Percentiles rank a stretch among this genome's conserved stretches.
Conservation (phyloP, 2,113 vertebrate species). For the Upupa epops region DNA sequence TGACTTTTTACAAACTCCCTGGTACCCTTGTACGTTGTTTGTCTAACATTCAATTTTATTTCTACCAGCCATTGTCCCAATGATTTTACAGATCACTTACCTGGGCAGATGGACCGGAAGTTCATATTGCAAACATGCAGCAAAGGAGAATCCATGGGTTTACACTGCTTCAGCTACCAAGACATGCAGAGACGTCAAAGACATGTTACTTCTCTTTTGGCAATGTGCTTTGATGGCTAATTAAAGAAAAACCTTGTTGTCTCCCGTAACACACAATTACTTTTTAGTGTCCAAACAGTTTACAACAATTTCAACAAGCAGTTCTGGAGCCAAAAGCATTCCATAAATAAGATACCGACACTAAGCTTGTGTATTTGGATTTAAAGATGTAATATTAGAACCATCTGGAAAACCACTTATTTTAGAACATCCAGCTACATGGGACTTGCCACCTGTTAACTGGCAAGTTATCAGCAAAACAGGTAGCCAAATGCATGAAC, state of each 20-base stretch:
- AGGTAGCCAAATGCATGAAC: slow-evolving; percentile 16
- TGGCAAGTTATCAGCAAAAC: not conserved
- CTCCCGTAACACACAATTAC: slow-evolving; percentile 65
- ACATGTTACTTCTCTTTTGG: slow-evolving; percentile 61
- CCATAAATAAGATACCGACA: slow-evolving; percentile 64
- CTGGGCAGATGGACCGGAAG: slow-evolving; percentile 26
- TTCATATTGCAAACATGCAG: not conserved
- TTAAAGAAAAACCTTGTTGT: slow-evolving; percentile 76
- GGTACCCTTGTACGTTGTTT: not conserved
- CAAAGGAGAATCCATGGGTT: slow-evolving; percentile 27
- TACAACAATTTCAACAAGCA: slow-evolving; percentile 62
- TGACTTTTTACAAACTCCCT: not conserved
- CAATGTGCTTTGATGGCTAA: slow-evolving; percentile 72
- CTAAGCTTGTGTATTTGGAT: slow-evolving; percentile 47
- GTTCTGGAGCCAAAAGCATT: slow-evolving; percentile 60
- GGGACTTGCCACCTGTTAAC: not conserved
- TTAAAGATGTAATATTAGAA: slow-evolving; percentile 49
- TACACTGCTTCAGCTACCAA: slow-evolving; percentile 50
- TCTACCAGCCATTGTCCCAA: slow-evolving; percentile 25
- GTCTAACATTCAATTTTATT: not conserved
- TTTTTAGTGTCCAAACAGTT: slow-evolving; percentile 71
- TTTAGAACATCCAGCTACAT: not conserved
- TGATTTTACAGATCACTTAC: slow-evolving; percentile 26
- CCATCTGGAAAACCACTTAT: slow-evolving; percentile 48
- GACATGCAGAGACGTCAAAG: slow-evolving; percentile 66